Evolutionary conservation across 1,140 invertebrate genomes (phyloP).

Genomic region (Sinella curviseta): DNA sequence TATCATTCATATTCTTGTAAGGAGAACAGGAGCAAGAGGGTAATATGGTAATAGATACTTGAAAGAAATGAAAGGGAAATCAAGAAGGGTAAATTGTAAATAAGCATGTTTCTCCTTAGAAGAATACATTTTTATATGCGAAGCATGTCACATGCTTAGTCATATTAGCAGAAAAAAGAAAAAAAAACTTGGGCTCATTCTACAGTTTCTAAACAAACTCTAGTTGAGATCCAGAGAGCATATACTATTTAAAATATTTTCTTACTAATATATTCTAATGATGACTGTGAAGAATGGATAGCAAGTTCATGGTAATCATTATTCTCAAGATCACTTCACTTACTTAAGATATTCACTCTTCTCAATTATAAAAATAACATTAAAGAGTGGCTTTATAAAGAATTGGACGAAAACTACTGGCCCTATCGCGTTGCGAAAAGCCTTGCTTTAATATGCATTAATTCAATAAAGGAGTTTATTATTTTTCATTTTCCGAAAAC

Average conservation of each 20-base stretch:
- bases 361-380: neutral
- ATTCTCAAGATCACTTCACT: slow-evolving; percentile 1
- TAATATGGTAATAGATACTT: slow-evolving; percentile 19
- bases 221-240: neutral
- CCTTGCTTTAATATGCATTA: neutral
- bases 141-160: neutral
- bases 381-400: neutral
- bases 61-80: neutral
- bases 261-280: slow-evolving; percentile 4
- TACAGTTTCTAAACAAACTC: neutral
- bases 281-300: neutral
- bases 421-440: neutral
- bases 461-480: too few relatives aligned
- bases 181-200: neutral
- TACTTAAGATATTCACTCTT: neutral
- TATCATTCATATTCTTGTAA: slow-evolving; percentile 13
- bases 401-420: neutral
- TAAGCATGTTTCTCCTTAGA: neutral
- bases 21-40: neutral
- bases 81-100: slow-evolving; percentile 6
- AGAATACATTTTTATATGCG: neutral
- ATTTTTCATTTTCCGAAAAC: neutral
- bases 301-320: slow-evolving; percentile 3
- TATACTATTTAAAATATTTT: neutral
- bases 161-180: neutral